Percentiles rank a stretch among this genome's conserved stretches.
Conservation (phyloP, 1,140 invertebrate genomes). For the Zaprionus camerounensis region DNA sequence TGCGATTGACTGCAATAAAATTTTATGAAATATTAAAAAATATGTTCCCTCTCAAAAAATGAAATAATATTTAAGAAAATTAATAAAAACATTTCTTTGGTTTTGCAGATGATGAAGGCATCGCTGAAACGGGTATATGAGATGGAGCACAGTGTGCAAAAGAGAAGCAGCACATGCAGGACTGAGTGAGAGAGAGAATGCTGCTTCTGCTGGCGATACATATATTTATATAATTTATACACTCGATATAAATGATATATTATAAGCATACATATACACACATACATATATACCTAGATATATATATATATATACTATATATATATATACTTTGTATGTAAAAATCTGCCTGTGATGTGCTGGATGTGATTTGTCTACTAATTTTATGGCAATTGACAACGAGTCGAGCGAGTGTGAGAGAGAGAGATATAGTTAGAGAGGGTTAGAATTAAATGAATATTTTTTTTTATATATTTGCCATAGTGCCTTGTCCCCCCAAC, state of each 20-base stretch:
- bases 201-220: conserved; percentile 43
- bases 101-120: conserved; percentile 95
- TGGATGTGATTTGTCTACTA: conserved; percentile 78
- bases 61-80: conserved; percentile 2
- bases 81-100: conserved; percentile 40
- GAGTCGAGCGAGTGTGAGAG: conserved; percentile 11
- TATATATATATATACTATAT: neutral
- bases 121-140: conserved; percentile 96
- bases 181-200: conserved; percentile 10
- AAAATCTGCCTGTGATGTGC: conserved; percentile 79
- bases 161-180: neutral
- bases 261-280: conserved; percentile 24
- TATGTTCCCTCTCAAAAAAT: neutral
- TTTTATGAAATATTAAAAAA: neutral
- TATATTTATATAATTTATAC: conserved; percentile 47
- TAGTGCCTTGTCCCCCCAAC: conserved; percentile 42
- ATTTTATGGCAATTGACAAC: conserved; percentile 47
- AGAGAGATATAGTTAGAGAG: neutral
- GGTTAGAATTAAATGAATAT: conserved; percentile 1
- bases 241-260: conserved; percentile 36
- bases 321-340: conserved; percentile 42
- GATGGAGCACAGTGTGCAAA: conserved; percentile 8
- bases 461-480: conserved; percentile 36
- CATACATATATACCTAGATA: conserved; percentile 21
- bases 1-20: neutral